Conservation (phyloP, 2,888 invertebrate genomes). For the Tachina lurida region DNA sequence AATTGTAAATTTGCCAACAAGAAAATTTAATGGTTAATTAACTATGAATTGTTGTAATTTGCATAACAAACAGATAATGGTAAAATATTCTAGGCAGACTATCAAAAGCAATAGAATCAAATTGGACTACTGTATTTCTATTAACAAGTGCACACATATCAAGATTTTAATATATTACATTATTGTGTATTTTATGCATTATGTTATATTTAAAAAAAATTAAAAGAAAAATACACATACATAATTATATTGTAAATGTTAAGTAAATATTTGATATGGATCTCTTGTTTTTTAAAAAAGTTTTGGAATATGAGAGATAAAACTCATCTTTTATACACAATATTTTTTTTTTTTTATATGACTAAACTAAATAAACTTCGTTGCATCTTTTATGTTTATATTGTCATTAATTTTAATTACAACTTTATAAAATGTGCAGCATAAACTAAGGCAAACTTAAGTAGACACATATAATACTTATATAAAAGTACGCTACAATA, state of each 20-base stretch:
- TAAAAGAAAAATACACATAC: not conserved
- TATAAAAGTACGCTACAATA: not conserved
- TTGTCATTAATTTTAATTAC: conserved; percentile 70
- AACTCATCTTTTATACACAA: conserved; percentile 20
- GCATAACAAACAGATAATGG: conserved; percentile 45
- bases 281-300: conserved; percentile 33
- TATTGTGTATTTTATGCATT: conserved; percentile 17
- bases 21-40: conserved; percentile 80
- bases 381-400: conserved; percentile 52
- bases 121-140: conserved; percentile 23
- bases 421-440: conserved; percentile 53
- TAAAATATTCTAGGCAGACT: conserved; percentile 16
- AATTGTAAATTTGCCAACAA: conserved; percentile 73
- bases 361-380: conserved; percentile 42
- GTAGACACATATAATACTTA: not conserved
- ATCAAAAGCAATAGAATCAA: conserved; percentile 18
- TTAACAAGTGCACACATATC: conserved; percentile 31
- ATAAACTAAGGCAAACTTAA: conserved; percentile 25
- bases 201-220: not conserved
- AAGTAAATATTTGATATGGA: conserved; percentile 60
- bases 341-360: conserved; percentile 4
- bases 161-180: conserved; percentile 15
- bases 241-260: conserved; percentile 62
- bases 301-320: not conserved
- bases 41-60: conserved; percentile 78